phyloP scores from a whole-genome alignment of 2,113 vertebrate species.

The Pseudois nayaur region DNA sequence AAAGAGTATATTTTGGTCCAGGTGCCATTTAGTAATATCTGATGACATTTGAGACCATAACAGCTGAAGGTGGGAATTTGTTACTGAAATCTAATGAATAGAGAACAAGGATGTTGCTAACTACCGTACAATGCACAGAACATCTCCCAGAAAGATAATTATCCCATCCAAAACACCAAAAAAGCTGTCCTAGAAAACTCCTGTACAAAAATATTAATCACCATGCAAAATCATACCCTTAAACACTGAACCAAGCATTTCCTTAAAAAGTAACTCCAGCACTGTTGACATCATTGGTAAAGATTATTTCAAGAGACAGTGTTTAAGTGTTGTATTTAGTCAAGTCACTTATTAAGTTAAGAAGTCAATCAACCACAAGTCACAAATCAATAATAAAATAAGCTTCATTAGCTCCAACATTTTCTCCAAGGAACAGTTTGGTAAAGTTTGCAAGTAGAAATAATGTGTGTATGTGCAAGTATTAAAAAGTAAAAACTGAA shows the following conservation, averaged over 20 bases:
- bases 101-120: background rate
- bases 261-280: background rate
- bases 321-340: slow-evolving; percentile 36
- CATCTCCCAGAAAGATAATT: background rate
- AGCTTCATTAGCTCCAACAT: slow-evolving; percentile 56
- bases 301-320: background rate
- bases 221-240: background rate
- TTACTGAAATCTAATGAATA: background rate
- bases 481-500: background rate
- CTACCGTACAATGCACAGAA: background rate
- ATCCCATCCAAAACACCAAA: background rate
- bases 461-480: background rate
- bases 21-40: background rate
- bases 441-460: slow-evolving; percentile 23
- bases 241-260: background rate
- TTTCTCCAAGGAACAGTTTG: slow-evolving; percentile 39
- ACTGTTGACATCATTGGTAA: background rate
- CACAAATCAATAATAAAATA: slow-evolving; percentile 70
- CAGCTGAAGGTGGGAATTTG: background rate
- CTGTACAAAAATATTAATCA: background rate
- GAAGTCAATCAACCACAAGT: slow-evolving; percentile 67
- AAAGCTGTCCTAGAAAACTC: background rate
- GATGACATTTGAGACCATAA: background rate
- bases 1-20: background rate
- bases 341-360: slow-evolving; percentile 63